Base-by-base conservation (phyloP, 2,113 vertebrate species). In the Cyanistes caeruleus region DNA sequence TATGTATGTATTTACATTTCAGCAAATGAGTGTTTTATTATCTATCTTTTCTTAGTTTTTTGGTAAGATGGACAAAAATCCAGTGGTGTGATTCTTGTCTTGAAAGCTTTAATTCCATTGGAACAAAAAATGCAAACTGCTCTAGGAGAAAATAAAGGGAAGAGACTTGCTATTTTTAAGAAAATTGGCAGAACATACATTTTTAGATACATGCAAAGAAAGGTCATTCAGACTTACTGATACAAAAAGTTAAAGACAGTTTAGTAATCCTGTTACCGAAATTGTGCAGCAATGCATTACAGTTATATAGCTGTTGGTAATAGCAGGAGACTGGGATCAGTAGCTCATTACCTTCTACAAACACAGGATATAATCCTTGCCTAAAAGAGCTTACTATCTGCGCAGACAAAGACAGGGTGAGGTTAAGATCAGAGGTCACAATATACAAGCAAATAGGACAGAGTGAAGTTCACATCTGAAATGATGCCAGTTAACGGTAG, bases 371-470 rank as follows among this genome's bases (percentile, higher is more conserved):
- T 84, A 93, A 90, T 90, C 89, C 91, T 64, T 86, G 93, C 44
- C 68, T 95, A 82, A 75, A 48, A 93, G 76, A 75, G 80, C 5
- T 95, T 90, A 90, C 86, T 89, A 68, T 81, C 83, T 92, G 60
- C 1, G 0, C 69, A 90, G 89, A 80, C 84, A 93, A 87, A 84
- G 84, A 59, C 39, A 51, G 55, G 55, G 76, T 23, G 21, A 90
- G 89, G 96, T 95, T 92, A 90, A 96, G 90, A 97, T 93, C 94
- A 95, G 90, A 95, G 83, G 88, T 92, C 88, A 93, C 59, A 70
- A 70, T 41, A 75, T n/a, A 59, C 51, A 84, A 74, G 68, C 46
- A 81, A 92, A 89, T 59, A 78, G 73, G 60, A 70, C 90, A 84
- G 62, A 63, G 19, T 31, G 72, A 87, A 89, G 55, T 59, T 70